Evolutionary conservation across 2,888 invertebrate genomes (phyloP).

Genomic region (Pheosia gnoma): DNA sequence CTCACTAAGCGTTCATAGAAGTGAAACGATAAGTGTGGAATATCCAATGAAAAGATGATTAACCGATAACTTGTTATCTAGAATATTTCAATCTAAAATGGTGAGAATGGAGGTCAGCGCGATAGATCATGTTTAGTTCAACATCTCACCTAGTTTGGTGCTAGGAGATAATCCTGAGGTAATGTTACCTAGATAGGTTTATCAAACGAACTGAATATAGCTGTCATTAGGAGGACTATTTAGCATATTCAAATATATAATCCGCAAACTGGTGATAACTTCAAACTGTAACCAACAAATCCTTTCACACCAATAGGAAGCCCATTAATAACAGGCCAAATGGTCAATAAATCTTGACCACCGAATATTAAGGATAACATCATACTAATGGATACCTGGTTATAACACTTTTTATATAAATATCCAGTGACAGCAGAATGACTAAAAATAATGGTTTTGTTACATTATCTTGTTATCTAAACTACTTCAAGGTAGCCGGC

Average conservation of each 20-base stretch:
- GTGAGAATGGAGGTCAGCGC: neutral
- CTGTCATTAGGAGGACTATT: too few species aligned
- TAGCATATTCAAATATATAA: too few species aligned
- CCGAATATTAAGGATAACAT: slow-evolving; percentile 12
- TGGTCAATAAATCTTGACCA: slow-evolving; percentile 14
- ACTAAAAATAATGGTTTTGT: slow-evolving; percentile 13
- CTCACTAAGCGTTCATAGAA: neutral
- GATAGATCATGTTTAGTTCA: neutral
- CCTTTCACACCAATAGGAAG: slow-evolving; percentile 18
- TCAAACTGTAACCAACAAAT: slow-evolving; percentile 10
- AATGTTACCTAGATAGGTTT: neutral
- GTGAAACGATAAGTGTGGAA: neutral
- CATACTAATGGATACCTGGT: slow-evolving; percentile 7
- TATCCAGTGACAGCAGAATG: neutral
- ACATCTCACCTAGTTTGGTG: neutral
- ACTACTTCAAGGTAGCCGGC: slow-evolving; percentile 10
- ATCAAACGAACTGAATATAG: too few species aligned
- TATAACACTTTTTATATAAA: slow-evolving; percentile 18
- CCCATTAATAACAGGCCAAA: slow-evolving; percentile 8
- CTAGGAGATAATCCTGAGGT: slow-evolving; percentile 15
- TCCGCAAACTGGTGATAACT: neutral
- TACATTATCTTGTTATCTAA: slow-evolving; percentile 17
- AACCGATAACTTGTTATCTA: neutral
- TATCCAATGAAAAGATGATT: neutral
- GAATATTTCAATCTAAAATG: neutral